Base-by-base conservation (phyloP, 2,888 invertebrate species). In the Orthosia gothica region DNA sequence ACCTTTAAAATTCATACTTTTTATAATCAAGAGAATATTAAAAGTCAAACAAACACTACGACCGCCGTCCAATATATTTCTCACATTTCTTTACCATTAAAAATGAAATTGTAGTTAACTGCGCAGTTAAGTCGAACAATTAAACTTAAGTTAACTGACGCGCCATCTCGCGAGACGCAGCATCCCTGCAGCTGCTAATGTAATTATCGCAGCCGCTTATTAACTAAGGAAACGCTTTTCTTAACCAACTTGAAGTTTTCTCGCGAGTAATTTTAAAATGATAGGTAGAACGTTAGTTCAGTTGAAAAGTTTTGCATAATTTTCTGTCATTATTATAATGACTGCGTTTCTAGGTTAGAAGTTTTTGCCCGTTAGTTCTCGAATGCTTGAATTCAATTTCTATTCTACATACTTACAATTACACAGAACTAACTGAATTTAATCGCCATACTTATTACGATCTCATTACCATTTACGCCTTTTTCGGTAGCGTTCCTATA, bases 131-230 rank as follows among this genome's bases (percentile, higher is more conserved):
- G 58, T 74, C 23, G 61, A 49, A 55, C 50, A 76, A 85, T 87
- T 81, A 86, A 87, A 85, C 72, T 66, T 32, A 63, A 85, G 82
- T 85, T 75, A 77, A 74, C 32, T 70, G 76, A 12, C 62, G 59
- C 66, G 62, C 55, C 64, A 67, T 69, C 70, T 64, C 72, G 65
- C 59, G 66, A 49, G 55, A 70, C 40, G 75, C 74, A 70, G 74
- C 82, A 52, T 78, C 76, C 32, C 57, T 82, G 78, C 80, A 74
- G 74, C 83, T 83, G 75, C 70, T 77, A 72, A 78, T 75, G 74
- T 80, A 74, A 79, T 81, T 86, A 83, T 71, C 81, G 62, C 55
- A 76, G 73, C 72, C 83, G 77, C 83, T 83, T 83, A 86, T 87
- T 85, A 76, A 78, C 82, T 74, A 58, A 50, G 61, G 26, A 76